Conservation (phyloP, 1,140 invertebrate genomes). For the Drosophila serrata region DNA sequence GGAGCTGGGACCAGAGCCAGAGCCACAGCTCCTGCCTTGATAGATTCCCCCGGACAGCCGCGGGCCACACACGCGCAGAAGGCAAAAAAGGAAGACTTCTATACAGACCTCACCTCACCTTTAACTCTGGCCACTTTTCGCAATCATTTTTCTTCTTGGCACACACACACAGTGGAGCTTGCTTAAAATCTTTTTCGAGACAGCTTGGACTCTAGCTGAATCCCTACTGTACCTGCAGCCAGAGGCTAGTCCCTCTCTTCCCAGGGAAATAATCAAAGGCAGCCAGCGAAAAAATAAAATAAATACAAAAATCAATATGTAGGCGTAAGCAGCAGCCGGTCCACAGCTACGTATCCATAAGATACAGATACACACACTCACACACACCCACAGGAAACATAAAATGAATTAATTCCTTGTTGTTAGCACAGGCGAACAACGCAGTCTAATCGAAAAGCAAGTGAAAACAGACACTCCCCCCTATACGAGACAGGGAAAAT, state of each 20-base stretch:
- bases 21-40: constrained; percentile 52
- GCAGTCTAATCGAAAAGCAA: constrained; percentile 81
- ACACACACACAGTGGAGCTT: constrained; percentile 26
- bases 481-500: background rate
- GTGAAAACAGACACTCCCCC: constrained; percentile 64
- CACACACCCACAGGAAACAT: constrained; percentile 71
- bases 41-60: constrained; percentile 72
- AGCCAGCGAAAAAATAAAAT: constrained; percentile 62
- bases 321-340: constrained; percentile 76
- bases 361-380: constrained; percentile 21
- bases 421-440: constrained; percentile 57
- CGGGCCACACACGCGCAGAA: constrained; percentile 75
- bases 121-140: constrained; percentile 45
- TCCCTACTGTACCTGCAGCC: constrained; percentile 40
- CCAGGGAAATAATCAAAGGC: constrained; percentile 75
- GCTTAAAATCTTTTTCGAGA: background rate
- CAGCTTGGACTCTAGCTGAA: background rate
- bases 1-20: constrained; percentile 13
- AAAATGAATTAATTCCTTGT: constrained; percentile 82
- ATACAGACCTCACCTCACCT: constrained; percentile 31
- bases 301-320: constrained; percentile 84
- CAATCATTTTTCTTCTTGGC: constrained; percentile 56
- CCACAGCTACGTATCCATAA: constrained; percentile 59
- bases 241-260: constrained; percentile 15
- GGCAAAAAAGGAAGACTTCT: constrained; percentile 19